Conservation (phyloP, 2,888 invertebrate species). For the Piscicola geometra region DNA sequence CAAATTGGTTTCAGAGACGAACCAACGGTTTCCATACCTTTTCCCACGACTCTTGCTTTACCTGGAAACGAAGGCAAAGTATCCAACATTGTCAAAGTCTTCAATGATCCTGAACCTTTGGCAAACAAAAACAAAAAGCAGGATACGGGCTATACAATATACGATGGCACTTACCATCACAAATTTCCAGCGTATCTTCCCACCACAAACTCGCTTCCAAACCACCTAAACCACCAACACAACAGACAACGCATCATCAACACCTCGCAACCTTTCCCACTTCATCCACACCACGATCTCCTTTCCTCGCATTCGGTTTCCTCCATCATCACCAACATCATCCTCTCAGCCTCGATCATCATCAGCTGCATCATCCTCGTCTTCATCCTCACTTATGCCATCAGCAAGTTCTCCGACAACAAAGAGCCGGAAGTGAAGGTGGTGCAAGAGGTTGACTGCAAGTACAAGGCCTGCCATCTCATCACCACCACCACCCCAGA, state of each 20-base stretch:
- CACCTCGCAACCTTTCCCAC: too few relatives aligned
- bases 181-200: too few relatives aligned
- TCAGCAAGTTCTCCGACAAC: slow-evolving; percentile 12
- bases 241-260: not conserved
- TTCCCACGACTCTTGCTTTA: too few relatives aligned
- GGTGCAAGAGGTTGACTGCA: not conserved
- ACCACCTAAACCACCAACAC: not conserved
- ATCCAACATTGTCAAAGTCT: too few relatives aligned
- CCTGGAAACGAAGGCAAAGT: too few relatives aligned
- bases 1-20: too few relatives aligned
- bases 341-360: slow-evolving; percentile 16
- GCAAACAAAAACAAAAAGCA: too few relatives aligned
- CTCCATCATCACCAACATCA: slow-evolving; percentile 30
- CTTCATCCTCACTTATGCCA: slow-evolving; percentile 21
- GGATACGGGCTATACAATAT: too few relatives aligned
- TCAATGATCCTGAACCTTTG: too few relatives aligned
- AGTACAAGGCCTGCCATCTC: slow-evolving; percentile 2
- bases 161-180: too few relatives aligned
- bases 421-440: not conserved
- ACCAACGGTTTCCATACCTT: too few relatives aligned
- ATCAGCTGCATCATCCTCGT: slow-evolving; percentile 27
- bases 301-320: slow-evolving; percentile 11
- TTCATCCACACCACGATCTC: not conserved
- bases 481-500: slow-evolving; percentile 5
- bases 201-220: too few relatives aligned